A percentile compares a stretch with the other conserved stretches of the same genome.
Conservation (phyloP, 1,140 invertebrate species). For the Lordiphosa mommai region DNA sequence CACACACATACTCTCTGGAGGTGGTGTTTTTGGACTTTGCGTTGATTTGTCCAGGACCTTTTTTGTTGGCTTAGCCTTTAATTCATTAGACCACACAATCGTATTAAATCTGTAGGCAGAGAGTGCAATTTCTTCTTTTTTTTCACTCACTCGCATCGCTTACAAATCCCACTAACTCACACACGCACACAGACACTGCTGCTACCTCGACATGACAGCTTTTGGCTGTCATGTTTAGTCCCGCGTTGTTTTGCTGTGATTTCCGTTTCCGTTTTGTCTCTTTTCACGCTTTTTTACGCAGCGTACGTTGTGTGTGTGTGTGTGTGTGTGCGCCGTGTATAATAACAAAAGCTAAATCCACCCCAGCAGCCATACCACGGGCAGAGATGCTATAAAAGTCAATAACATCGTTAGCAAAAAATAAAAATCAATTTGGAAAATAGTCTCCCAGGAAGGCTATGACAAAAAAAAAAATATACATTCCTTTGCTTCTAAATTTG, state of each 20-base stretch:
- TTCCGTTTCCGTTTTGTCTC: constrained; percentile 52
- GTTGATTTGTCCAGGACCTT: constrained; percentile 43
- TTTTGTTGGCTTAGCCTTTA: constrained; percentile 46
- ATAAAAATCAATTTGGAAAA: constrained; percentile 41
- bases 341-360: constrained; percentile 47
- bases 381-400: constrained; percentile 31
- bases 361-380: constrained; percentile 3
- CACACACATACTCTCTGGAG: neutral
- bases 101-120: constrained; percentile 47
- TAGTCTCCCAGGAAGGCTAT: constrained; percentile 19
- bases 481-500: constrained; percentile 44
- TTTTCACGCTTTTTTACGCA: constrained; percentile 49
- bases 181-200: constrained; percentile 11
- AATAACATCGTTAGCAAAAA: constrained; percentile 44
- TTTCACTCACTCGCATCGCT: constrained; percentile 40
- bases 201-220: constrained; percentile 44
- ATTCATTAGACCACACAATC: constrained; percentile 59
- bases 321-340: constrained; percentile 19
- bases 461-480: constrained; percentile 20
- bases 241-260: constrained; percentile 54
- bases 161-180: constrained; percentile 30
- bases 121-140: constrained; percentile 41
- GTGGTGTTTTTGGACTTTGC: constrained; percentile 13
- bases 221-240: constrained; percentile 53
- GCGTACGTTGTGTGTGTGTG: constrained; percentile 22